phyloP scores from a whole-genome alignment of 2,113 vertebrate species.

The Poecilia latipinna region DNA sequence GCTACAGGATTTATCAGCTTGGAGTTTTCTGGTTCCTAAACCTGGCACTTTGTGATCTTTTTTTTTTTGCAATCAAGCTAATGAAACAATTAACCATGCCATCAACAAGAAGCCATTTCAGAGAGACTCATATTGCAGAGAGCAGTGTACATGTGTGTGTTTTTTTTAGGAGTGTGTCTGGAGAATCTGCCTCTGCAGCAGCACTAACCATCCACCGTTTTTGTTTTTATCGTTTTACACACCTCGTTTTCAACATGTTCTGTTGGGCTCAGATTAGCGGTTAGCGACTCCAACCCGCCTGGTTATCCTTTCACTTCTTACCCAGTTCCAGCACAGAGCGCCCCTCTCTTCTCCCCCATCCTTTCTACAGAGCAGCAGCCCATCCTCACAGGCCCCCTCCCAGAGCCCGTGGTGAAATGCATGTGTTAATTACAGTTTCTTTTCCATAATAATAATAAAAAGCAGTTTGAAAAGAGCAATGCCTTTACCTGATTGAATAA shows the following conservation, averaged over 20 bases:
- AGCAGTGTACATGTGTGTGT: constrained; percentile 24
- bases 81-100: constrained; percentile 77
- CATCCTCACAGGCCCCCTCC: constrained; percentile 67
- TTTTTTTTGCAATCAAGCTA: no score
- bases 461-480: constrained; percentile 85
- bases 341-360: constrained; percentile 17
- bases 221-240: constrained; percentile 26
- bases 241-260: constrained; percentile 47
- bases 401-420: constrained; percentile 87
- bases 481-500: constrained; percentile 88
- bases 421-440: constrained; percentile 90
- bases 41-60: no score
- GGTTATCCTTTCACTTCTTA: constrained; percentile 7
- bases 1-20: constrained; percentile 23
- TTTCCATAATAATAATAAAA: constrained; percentile 86
- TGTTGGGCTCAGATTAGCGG: constrained; percentile 56
- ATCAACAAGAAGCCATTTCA: constrained; percentile 69
- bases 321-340: not conserved
- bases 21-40: no score
- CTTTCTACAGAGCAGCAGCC: constrained; percentile 41
- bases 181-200: constrained; percentile 18
- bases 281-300: constrained; percentile 37
- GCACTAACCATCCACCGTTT: constrained; percentile 58
- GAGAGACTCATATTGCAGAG: constrained; percentile 42
- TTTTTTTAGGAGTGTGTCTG: constrained; percentile 7